Evolutionary conservation across 2,113 vertebrate genomes (phyloP).

Genomic region (Corythoichthys haematopterus): DNA sequence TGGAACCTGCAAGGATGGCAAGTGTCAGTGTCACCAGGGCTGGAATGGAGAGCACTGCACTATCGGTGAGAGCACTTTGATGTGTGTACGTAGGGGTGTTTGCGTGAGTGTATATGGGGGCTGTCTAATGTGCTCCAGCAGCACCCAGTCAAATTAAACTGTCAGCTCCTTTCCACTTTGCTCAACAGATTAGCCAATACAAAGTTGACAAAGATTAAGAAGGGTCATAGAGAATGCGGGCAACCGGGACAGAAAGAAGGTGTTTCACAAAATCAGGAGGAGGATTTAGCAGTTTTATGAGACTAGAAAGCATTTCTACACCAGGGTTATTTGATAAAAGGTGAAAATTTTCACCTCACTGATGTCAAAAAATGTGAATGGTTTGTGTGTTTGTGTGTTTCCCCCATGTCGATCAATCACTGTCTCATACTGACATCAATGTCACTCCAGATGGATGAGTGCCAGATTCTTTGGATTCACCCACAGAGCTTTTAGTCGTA

Average conservation of each 20-base stretch:
- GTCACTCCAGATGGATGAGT: slow-evolving; percentile 65
- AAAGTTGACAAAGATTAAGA: slow-evolving; percentile 31
- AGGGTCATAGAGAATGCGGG: slow-evolving; percentile 35
- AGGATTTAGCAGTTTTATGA: slow-evolving; percentile 49
- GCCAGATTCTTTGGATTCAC: slow-evolving; percentile 64
- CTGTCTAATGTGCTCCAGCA: slow-evolving; percentile 33
- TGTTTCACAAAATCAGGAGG: slow-evolving; percentile 43
- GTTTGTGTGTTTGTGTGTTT: slow-evolving; percentile 22
- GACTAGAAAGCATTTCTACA: slow-evolving; percentile 34
- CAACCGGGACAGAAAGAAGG: slow-evolving; percentile 31
- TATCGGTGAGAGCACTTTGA: slow-evolving; percentile 82
- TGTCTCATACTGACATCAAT: slow-evolving; percentile 56
- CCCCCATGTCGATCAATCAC: slow-evolving; percentile 56
- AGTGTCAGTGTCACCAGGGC: slow-evolving; percentile 99
- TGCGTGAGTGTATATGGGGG: slow-evolving; percentile 11
- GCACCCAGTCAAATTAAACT: slow-evolving; percentile 42
- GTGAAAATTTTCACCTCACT: slow-evolving; percentile 49
- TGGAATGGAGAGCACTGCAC: slow-evolving; percentile 99
- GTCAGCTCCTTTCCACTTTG: slow-evolving; percentile 44
- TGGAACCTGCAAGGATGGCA: slow-evolving; percentile 98
- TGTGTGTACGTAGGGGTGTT: slow-evolving; percentile 19
- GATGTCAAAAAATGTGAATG: slow-evolving; percentile 40
- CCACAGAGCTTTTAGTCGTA: slow-evolving; percentile 52
- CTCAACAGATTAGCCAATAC: slow-evolving; percentile 44
- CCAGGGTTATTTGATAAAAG: slow-evolving; percentile 53